Evolutionary conservation across 2,888 invertebrate species (phyloP), one percentile per base, ranked within the genome.

Genomic region (Plagodis pulveraria): DNA sequence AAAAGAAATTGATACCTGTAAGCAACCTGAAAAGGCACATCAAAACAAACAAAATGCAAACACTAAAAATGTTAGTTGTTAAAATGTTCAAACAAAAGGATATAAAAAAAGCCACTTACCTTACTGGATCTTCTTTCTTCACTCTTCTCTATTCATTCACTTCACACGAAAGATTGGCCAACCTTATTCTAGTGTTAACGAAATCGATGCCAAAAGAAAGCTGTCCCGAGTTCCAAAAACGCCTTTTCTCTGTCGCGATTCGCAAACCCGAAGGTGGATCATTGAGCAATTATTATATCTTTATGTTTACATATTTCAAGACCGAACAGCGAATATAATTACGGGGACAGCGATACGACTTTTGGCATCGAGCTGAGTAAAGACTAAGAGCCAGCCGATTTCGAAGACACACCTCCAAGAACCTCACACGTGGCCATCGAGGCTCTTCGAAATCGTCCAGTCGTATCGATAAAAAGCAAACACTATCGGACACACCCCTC

Each of bases 401-500:
- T 77, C 71, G 78, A 73, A 76, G 78, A 73, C 76, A 73, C 70
- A 70, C 70, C 66, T 66, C 67, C 62, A 52, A 62, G 69, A 66
- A 69, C 66, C 63, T 56, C 62, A 67, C 63, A 62, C 59, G 54
- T 56, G 62, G 67, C 40, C 55, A 56, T 59, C 69, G 68, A 70
- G 56, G 64, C 77, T 72, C 73, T 72, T 79, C 77, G 67, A 82
- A 77, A 73, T 73, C 62, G 77, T 67, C 74, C 78, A 76, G 56
- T 76, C 72, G 70, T 73, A 72, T 81, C 80, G 78, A 81, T 82
- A 80, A 81, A 80, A 82, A 76, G 84, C 85, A 86, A 85, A 87
- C 90, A 88, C 89, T 84, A 86, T 89, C 91, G 87, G 89, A 87
- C 86, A 87, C 85, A 82, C 85, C 87, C 82, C 72, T 80, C 71